Base-by-base conservation (phyloP, 1,140 invertebrate species). In the Papilio helenus region DNA sequence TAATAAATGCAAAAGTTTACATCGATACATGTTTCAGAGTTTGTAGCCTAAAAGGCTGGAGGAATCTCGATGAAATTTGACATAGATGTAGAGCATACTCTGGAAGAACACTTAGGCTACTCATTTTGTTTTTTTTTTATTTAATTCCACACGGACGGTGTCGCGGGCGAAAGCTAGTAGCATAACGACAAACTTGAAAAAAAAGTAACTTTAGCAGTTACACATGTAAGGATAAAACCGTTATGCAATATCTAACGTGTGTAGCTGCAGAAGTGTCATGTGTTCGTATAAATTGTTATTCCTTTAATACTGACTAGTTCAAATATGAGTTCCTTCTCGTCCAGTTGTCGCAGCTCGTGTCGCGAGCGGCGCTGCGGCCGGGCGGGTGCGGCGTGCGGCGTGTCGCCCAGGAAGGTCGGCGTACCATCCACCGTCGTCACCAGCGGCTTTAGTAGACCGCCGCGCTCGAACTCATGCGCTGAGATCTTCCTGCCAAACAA, bases 261-360 rank as follows among this genome's bases (percentile, higher is more conserved):
- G 14, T 58, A 1, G 58, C 14, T 61, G 23, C 58, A 61, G 20
- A n/a, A n/a, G 3, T n/a, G 51, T n/a, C 18, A 55, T 26, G 8
- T 61, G 10, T 26, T 26, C 1, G 0, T 61, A n/a, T 26, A 26
- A 61, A 61, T 10, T 23, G 26, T 14, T 10, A 58, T 23, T 58
- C 2, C 46, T 51, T 3, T 12, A 74, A 14, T 81, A 90, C 95
- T 95, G 88, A 99, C 98, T 95, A 99, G 94, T 94, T 99, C 98
- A 93, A 99, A 99, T 90, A 99, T 98, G 72, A 99, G 96, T 94
- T 99, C 98, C 90, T 98, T 98, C 90, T 99, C 98, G 87, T 99
- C 98, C 79, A 99, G 94, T 71, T 98, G 97, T 86, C 97, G 96
- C 1, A 99, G 96, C 90, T 99, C 98, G 86, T 97, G 97, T 72